phyloP scores from a whole-genome alignment of 2,113 vertebrate species.

The Sylvilagus bachmani region DNA sequence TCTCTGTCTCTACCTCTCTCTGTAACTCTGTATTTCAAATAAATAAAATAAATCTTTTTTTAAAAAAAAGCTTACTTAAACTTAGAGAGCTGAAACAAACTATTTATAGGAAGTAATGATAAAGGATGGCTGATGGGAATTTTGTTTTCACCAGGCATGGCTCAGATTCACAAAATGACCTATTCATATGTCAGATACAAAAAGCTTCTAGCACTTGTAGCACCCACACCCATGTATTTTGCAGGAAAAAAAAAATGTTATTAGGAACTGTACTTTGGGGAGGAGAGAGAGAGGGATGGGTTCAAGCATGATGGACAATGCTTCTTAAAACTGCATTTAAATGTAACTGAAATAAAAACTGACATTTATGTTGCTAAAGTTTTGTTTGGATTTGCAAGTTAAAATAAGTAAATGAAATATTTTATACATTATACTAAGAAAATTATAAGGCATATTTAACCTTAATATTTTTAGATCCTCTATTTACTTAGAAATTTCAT shows the following conservation, averaged over 20 bases:
- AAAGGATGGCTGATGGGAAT: neutral
- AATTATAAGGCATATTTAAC: neutral
- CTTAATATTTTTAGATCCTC: constrained; percentile 13
- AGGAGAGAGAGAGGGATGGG: neutral
- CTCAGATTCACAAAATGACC: neutral
- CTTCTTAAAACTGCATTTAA: constrained; percentile 6
- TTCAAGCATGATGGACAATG: neutral
- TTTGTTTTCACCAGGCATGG: neutral
- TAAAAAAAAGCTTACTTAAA: neutral
- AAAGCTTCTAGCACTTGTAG: neutral
- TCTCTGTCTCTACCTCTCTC: too few relatives aligned
- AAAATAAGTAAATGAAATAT: neutral
- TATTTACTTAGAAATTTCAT: constrained; percentile 5
- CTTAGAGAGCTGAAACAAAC: neutral
- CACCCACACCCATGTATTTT: neutral
- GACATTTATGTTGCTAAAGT: neutral
- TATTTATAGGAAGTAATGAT: neutral
- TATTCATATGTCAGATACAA: neutral
- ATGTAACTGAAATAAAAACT: neutral
- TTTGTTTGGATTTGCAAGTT: neutral
- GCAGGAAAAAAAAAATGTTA: neutral
- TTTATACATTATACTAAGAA: neutral
- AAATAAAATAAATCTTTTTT: too few relatives aligned
- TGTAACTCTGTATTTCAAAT: too few relatives aligned
- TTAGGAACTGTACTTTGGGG: neutral